Evolutionary conservation across 2,888 invertebrate species (phyloP).

Genomic region (Drosophila setosimentum): DNA sequence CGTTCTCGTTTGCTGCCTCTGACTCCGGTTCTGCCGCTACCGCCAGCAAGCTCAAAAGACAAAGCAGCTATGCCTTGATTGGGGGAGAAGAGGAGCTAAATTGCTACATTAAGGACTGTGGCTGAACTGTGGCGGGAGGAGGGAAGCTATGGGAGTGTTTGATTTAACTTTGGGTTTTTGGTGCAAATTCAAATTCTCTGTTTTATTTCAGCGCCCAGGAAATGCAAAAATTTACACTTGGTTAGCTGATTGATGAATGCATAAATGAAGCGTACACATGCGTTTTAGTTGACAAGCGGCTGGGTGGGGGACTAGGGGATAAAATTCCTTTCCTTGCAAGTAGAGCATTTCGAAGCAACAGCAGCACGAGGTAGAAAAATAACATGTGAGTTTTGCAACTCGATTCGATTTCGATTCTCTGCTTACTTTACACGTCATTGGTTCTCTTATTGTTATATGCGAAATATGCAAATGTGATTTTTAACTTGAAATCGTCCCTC

Average conservation of each 20-base stretch:
- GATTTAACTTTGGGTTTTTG: conserved; percentile 63
- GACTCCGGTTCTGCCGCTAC: neutral
- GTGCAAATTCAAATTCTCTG: conserved; percentile 77
- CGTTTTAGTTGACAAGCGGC: conserved; percentile 49
- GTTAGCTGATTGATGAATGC: conserved; percentile 84
- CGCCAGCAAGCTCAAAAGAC: conserved; percentile 63
- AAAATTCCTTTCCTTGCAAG: conserved; percentile 54
- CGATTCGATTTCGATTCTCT: conserved; percentile 34
- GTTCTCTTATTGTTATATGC: conserved; percentile 77
- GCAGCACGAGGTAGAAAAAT: conserved; percentile 32
- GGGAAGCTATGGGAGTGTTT: conserved; percentile 31
- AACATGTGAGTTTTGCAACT: conserved; percentile 21
- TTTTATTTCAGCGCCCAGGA: conserved; percentile 77
- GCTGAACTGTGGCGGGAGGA: neutral
- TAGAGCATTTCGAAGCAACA: conserved; percentile 54
- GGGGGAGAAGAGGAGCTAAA: conserved; percentile 12
- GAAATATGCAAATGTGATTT: conserved; percentile 80
- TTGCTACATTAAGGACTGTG: conserved; percentile 5
- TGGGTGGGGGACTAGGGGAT: neutral
- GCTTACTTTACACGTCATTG: conserved; percentile 75
- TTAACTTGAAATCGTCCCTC: conserved; percentile 35
- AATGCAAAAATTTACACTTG: conserved; percentile 83
- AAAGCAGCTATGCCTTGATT: conserved; percentile 61
- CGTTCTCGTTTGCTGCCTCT: conserved; percentile 51
- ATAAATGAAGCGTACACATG: conserved; percentile 82